phyloP scores from a whole-genome alignment of 1,140 invertebrate species.

The Hyphantria cunea region DNA sequence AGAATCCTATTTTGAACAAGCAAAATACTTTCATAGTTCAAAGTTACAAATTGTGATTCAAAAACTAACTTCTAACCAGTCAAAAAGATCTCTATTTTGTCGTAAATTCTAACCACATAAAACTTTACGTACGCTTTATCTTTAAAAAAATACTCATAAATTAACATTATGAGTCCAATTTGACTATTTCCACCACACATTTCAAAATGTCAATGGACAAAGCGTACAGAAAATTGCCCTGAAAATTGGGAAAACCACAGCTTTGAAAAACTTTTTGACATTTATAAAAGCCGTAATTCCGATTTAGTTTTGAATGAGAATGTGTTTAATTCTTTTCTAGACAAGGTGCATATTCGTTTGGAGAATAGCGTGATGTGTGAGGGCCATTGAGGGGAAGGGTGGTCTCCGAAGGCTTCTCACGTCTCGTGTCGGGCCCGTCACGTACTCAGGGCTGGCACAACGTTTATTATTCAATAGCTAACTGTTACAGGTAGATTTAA shows the following conservation, averaged over 20 bases:
- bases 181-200: constrained; percentile 57
- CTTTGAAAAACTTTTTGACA: constrained; percentile 51
- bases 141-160: constrained; percentile 51
- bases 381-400: constrained; percentile 40
- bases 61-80: too few species aligned
- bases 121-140: constrained; percentile 15
- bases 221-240: constrained; percentile 51
- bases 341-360: constrained; percentile 60
- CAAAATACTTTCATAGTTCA: too few species aligned
- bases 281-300: constrained; percentile 29
- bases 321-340: constrained; percentile 36
- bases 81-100: constrained; percentile 1
- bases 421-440: constrained; percentile 54
- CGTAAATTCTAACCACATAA: constrained; percentile 10
- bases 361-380: constrained; percentile 42
- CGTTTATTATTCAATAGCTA: constrained; percentile 73
- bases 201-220: constrained; percentile 53
- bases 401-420: constrained; percentile 50
- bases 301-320: constrained; percentile 39
- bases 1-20: too few species aligned
- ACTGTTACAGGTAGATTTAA: constrained; percentile 65
- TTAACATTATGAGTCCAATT: constrained; percentile 44
- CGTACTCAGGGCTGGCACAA: constrained; percentile 53
- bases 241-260: constrained; percentile 57
- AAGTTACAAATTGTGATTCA: too few species aligned